Conservation (phyloP, 2,113 vertebrate species). For the Coryphaenoides rupestris region DNA sequence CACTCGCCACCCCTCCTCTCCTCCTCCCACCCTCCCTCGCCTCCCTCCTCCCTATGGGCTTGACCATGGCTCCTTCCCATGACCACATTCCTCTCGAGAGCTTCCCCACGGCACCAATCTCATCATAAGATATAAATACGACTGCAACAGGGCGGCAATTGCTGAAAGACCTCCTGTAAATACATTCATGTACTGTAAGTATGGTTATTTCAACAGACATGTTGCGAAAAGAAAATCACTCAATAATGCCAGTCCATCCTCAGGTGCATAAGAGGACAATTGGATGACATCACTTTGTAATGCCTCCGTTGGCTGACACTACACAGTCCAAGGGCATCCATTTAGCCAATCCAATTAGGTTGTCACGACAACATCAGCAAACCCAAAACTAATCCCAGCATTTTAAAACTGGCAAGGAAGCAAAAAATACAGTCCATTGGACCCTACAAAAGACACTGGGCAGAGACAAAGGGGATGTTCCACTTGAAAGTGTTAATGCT, state of each 20-base stretch:
- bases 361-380: constrained; percentile 52
- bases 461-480: neutral
- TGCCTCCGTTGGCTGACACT: constrained; percentile 46
- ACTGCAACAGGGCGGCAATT: constrained; percentile 16
- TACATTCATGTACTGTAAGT: neutral
- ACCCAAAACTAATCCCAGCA: constrained; percentile 17
- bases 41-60: constrained; percentile 36
- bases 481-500: neutral
- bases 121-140: constrained; percentile 41
- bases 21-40: constrained; percentile 6
- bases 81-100: constrained; percentile 52
- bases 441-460: neutral
- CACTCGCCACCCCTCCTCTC: neutral
- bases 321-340: constrained; percentile 52
- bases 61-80: constrained; percentile 62
- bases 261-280: constrained; percentile 31
- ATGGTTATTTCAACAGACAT: constrained; percentile 18
- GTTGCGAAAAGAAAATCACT: constrained; percentile 21
- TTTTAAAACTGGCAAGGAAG: constrained; percentile 4
- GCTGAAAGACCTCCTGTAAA: constrained; percentile 14
- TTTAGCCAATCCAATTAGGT: constrained; percentile 58
- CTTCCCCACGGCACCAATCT: constrained; percentile 19
- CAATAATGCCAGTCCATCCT: neutral
- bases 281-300: constrained; percentile 31
- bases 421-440: constrained; percentile 1